phyloP scores from a whole-genome alignment of 2,113 vertebrate species.

The Eidolon helvum region DNA sequence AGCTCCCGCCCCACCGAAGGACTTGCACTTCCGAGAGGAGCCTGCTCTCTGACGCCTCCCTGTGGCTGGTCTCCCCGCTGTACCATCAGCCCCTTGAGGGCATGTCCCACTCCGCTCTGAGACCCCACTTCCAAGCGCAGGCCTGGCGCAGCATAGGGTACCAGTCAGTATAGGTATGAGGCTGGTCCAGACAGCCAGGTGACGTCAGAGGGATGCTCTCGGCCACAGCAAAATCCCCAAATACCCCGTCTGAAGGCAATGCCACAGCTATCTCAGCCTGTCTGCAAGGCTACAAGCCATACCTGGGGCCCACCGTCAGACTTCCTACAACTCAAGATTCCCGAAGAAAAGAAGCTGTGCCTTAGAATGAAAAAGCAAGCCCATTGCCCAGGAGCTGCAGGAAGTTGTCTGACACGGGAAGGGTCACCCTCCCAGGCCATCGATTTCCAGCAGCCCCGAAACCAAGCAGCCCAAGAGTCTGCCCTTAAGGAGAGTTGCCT shows the following conservation, averaged over 20 bases:
- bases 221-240: not conserved
- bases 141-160: not conserved
- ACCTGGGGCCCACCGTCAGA: not conserved
- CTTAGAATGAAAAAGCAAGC: not conserved
- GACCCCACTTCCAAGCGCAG: not conserved
- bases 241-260: not conserved
- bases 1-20: not conserved
- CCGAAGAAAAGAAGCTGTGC: not conserved
- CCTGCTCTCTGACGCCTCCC: not conserved
- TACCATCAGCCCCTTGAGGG: not conserved
- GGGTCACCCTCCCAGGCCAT: not conserved
- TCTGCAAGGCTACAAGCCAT: not conserved
- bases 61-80: not conserved
- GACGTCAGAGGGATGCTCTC: not conserved
- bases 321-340: not conserved
- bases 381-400: not conserved
- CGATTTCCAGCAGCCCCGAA: accelerated
- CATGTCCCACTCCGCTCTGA: no score
- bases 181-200: not conserved
- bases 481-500: not conserved
- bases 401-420: not conserved
- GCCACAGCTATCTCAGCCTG: not conserved
- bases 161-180: not conserved
- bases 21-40: not conserved
- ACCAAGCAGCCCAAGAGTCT: not conserved